These are phyloP conservation scores for Anthoscopus minutus DNA, from an alignment of 2,113 vertebrate genomes.

Conservation along the genomic window DNA sequence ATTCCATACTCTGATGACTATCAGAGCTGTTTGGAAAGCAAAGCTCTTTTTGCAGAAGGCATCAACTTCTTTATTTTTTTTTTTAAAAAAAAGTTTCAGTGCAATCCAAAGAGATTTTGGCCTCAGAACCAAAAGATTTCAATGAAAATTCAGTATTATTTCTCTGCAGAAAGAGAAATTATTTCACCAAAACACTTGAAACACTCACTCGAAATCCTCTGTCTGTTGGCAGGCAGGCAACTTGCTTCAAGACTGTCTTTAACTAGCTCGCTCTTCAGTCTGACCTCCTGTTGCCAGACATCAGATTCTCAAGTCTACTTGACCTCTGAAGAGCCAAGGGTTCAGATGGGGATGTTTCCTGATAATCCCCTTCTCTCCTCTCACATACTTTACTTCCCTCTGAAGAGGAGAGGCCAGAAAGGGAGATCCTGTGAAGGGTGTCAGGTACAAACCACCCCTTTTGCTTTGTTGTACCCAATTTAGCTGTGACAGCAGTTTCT, in stretches of 20 bases:
- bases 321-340: neutral
- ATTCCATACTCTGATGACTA: neutral
- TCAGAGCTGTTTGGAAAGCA: neutral
- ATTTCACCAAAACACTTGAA: neutral
- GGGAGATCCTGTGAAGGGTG: fast-evolving
- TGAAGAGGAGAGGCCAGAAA: neutral
- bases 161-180: neutral
- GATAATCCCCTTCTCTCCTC: neutral
- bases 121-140: neutral
- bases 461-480: neutral
- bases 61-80: neutral
- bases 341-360: neutral
- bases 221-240: neutral
- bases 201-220: neutral
- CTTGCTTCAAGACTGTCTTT: neutral
- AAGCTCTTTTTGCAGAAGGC: neutral
- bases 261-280: neutral
- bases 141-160: neutral
- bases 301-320: neutral
- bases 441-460: neutral
- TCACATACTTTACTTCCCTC: neutral
- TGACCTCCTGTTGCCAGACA: neutral
- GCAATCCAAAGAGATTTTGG: neutral
- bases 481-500: neutral
- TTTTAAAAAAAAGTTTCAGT: too few species aligned